Base-by-base conservation (phyloP, 2,113 vertebrate genomes). In the Hydropotes inermis region DNA sequence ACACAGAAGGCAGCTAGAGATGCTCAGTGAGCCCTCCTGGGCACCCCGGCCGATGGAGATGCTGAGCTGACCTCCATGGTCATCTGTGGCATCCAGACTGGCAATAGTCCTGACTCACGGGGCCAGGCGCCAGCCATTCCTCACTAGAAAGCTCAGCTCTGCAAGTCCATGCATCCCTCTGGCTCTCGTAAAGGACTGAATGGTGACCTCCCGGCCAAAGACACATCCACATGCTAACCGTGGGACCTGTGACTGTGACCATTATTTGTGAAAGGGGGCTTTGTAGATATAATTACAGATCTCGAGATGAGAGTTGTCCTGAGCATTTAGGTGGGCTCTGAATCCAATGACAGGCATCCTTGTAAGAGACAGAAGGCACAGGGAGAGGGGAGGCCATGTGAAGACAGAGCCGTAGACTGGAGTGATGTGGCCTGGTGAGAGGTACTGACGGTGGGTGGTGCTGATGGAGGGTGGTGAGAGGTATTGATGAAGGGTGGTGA, bases 401-500 rank as follows among this genome's bases (percentile, higher is more conserved):
- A 70, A 12, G 17, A 45, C 0, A 4, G 30, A 28, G 79, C 13
- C 25, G 4, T 25, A 70, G 30, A 3, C 1, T 8, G n/a, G 17
- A 47, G 74, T 19, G 6, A 1, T 0, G 17, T 16, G 23, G 43
- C 11, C 25, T 7, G 60, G 33, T 12, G 9, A 15, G 6, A 7
- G 61, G 30, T 64, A 1, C 0, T 76, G 21, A 25, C 7, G 39
- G 23, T 76, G 39, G 0, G 25, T 60, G 58, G 58, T 58, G 10
- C 0, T 57, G 55, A 57, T 11, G 9, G 23, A 4, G 23, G 10
- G 70, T 39, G 25, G 28, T 55, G 7, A 15, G 67, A 10, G 43
- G 28, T 9, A 1, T 3, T 52, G 6, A 5, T 27, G 36, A 17
- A 45, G 30, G 0, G 9, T n/a, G 43, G 58, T 9, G 4, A 45